These are phyloP conservation scores for Cerastis rubricosa DNA, from an alignment of 2,888 invertebrate genomes.

Conservation along the genomic window DNA sequence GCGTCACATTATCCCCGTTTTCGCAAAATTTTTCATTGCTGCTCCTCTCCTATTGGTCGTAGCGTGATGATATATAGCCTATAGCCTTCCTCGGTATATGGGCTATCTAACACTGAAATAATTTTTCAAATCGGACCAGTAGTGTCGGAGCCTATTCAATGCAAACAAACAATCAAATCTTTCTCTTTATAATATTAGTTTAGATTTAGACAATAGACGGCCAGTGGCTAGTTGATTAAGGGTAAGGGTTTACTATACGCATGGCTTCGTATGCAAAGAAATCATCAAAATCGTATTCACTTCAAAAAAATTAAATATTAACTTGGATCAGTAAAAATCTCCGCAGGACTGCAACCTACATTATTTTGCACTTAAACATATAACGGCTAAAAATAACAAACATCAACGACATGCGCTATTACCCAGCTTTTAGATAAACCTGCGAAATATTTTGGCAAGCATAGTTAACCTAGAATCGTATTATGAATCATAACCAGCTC, in stretches of 20 bases:
- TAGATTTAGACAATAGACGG: no score
- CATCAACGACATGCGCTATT: slow-evolving; percentile 47
- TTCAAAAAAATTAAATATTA: neutral
- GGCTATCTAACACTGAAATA: no score
- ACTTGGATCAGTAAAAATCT: neutral
- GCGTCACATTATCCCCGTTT: no score
- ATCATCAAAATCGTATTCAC: neutral
- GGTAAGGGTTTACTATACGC: neutral
- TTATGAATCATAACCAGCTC: slow-evolving; percentile 62
- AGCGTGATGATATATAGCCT: no score
- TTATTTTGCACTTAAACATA: slow-evolving; percentile 34
- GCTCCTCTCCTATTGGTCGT: no score
- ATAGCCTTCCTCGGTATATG: no score
- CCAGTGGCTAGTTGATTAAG: neutral
- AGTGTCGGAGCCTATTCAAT: no score
- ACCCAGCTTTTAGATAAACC: slow-evolving; percentile 54
- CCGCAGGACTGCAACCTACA: slow-evolving; percentile 8
- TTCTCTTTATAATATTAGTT: no score
- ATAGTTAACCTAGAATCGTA: slow-evolving; percentile 62
- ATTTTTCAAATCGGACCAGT: no score
- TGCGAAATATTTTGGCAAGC: slow-evolving; percentile 56
- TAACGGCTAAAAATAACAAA: slow-evolving; percentile 49
- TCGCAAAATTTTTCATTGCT: no score
- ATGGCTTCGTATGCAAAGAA: neutral
- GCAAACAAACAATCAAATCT: no score